Conservation (phyloP, 2,888 invertebrate genomes). For the Cataglyphis cursor region DNA sequence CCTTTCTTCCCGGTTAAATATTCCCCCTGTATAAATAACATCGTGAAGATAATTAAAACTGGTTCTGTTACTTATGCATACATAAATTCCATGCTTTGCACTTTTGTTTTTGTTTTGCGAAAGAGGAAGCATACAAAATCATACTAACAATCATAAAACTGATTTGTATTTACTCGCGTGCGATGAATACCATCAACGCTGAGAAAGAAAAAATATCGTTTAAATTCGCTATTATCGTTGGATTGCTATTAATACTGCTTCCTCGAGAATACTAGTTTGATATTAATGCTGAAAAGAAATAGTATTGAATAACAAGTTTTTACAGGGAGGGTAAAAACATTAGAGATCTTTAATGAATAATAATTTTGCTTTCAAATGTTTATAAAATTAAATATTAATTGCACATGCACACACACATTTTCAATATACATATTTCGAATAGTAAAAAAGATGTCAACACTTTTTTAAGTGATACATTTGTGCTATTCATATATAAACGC, state of each 20-base stretch:
- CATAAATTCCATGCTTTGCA: constrained; percentile 42
- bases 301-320: not conserved
- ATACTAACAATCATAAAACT: constrained; percentile 5
- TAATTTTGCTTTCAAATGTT: not conserved
- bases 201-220: constrained; percentile 3
- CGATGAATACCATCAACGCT: not conserved
- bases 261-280: not conserved
- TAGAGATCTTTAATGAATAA: constrained; percentile 1
- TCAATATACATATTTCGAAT: not conserved
- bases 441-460: not conserved
- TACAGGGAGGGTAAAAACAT: not conserved
- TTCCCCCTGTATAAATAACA: constrained; percentile 28
- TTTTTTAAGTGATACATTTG: not conserved
- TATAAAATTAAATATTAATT: constrained; percentile 2
- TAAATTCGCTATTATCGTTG: not conserved
- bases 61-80: constrained; percentile 51
- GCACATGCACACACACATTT: not conserved
- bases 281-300: constrained; percentile 1
- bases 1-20: constrained; percentile 41
- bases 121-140: constrained; percentile 42
- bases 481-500: constrained; percentile 37
- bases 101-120: constrained; percentile 15
- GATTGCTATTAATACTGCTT: not conserved
- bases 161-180: constrained; percentile 45
- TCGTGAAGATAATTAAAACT: constrained; percentile 52